A percentile compares a stretch with the other conserved stretches of the same genome.
phyloP scores from a whole-genome alignment of 2,888 invertebrate genomes.

The Agrochola lychnidis region DNA sequence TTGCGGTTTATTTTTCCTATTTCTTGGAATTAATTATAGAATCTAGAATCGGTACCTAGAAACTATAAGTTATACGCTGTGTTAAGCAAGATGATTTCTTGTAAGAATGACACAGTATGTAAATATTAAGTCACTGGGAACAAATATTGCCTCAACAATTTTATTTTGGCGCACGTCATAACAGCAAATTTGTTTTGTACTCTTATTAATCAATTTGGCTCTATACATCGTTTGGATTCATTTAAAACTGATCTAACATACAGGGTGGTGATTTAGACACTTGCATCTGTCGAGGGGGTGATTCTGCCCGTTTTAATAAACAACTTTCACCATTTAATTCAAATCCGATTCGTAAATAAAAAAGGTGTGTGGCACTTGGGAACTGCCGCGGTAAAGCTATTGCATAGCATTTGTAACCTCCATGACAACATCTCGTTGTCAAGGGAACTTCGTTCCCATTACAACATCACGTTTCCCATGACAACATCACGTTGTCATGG shows the following conservation, averaged over 20 bases:
- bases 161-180: background rate
- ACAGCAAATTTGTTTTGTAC: background rate
- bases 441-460: no score
- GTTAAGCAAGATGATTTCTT: background rate
- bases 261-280: no score
- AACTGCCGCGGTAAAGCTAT: no score
- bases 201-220: background rate
- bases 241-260: background rate
- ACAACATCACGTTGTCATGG: no score
- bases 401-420: no score
- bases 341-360: no score
- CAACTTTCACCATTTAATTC: no score
- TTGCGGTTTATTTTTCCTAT: conserved; percentile 11
- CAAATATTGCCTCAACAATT: background rate
- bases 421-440: no score
- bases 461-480: no score
- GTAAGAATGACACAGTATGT: conserved; percentile 1
- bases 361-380: no score
- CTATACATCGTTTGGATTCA: background rate
- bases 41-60: conserved; percentile 15
- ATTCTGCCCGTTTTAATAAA: no score
- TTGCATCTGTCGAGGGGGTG: no score
- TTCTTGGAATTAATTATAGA: conserved; percentile 23
- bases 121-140: conserved; percentile 11
- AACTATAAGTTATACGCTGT: background rate